Evolutionary conservation across 2,113 vertebrate genomes (phyloP), one percentile per base, ranked within the genome.

Genomic region (Leucosticte australis): DNA sequence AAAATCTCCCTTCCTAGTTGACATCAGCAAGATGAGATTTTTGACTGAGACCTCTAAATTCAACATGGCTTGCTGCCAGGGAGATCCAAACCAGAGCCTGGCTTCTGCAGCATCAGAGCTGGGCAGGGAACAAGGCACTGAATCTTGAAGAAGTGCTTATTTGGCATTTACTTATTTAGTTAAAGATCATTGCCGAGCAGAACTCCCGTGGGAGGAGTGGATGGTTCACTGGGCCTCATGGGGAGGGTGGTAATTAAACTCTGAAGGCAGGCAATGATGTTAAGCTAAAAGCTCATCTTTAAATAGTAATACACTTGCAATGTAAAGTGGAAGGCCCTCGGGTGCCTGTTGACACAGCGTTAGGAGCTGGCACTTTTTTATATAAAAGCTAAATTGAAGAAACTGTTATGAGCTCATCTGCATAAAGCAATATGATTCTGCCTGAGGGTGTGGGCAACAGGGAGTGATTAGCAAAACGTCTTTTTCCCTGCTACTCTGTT

Each of bases 351-450:
- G 99, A 98, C 98, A 98, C 97, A 98, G 98, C 93, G 87, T 97
- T 97, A 94, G 97, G 97, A 98, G 97, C 97, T 95, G 97, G 97
- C 95, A 90, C 96, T 96, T 97, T 96, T 97, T 96, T 97, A 92
- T 98, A 94, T 94, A 97, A 98, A 97, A 97, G 98, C 98, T 98
- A 98, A 99, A 99, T 98, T 98, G 98, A 97, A 96, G 98, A 97
- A 98, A 98, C 98, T 98, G 99, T 98, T 98, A 97, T 97, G 98
- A 98, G 98, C 98, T 99, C 98, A 99, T 99, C 98, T 99, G 98
- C 98, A 99, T 99, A 98, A 98, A 98, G 98, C 97, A 98, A 97
- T 97, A 97, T 96, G 97, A 98, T 98, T 98, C 97, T 94, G 98
- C 99, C 99, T 94, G 89, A 97, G 98, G 99, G 98, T 94, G 96